Evolutionary conservation across 2,888 invertebrate species (phyloP).

Genomic region (Scaeva pyrastri): DNA sequence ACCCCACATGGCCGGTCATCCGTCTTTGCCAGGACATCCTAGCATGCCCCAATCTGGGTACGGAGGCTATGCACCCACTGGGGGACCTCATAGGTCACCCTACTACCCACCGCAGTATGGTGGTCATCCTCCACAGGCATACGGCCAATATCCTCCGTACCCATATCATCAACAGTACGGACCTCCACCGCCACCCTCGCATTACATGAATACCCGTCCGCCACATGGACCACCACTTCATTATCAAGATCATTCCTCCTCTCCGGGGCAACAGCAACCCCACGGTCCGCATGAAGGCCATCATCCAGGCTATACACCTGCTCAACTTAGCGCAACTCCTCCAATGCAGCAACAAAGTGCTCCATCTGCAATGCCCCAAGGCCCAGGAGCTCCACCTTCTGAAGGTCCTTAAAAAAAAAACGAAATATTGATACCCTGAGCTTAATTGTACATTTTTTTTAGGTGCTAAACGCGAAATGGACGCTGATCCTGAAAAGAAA

Average conservation of each 20-base stretch:
- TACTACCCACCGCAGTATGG: conserved; percentile 84
- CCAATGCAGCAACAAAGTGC: conserved; percentile 66
- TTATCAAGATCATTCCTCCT: conserved; percentile 76
- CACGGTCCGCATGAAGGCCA: conserved; percentile 78
- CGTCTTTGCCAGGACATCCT: conserved; percentile 81
- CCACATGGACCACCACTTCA: conserved; percentile 78
- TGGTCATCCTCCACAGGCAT: conserved; percentile 82
- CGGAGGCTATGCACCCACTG: conserved; percentile 82
- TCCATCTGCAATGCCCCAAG: conserved; percentile 63
- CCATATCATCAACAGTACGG: conserved; percentile 83
- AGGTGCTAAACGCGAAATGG: conserved; percentile 77
- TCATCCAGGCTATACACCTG: conserved; percentile 62
- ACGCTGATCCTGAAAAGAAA: conserved; percentile 81
- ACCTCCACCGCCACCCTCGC: conserved; percentile 81
- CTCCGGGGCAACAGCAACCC: conserved; percentile 76
- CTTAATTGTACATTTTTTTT: conserved; percentile 16
- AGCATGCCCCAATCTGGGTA: conserved; percentile 81
- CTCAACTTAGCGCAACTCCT: conserved; percentile 70
- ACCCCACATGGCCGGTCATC: conserved; percentile 81
- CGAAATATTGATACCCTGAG: background rate
- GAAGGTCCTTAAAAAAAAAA: conserved; percentile 75
- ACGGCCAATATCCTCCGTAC: conserved; percentile 82
- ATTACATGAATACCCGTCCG: conserved; percentile 81
- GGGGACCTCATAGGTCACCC: conserved; percentile 82
- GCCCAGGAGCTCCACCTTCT: conserved; percentile 67